Percentiles rank a stretch among this genome's conserved stretches.
phyloP scores from a whole-genome alignment of 2,888 invertebrate genomes.

The Nemapogon koenigi region DNA sequence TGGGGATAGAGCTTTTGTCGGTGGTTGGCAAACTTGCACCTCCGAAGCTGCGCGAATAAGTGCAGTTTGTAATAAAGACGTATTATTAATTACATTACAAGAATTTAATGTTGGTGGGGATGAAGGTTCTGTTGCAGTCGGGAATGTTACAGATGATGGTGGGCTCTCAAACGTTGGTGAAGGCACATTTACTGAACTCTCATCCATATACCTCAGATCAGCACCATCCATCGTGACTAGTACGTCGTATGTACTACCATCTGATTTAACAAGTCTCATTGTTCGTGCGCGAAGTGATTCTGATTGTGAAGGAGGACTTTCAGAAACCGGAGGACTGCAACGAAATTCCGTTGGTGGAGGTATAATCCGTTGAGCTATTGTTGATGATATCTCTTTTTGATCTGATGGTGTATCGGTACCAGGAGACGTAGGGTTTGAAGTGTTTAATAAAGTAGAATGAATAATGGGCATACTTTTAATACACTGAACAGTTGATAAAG shows the following conservation, averaged over 20 bases:
- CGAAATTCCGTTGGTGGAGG: slow-evolving; percentile 78
- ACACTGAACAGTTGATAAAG: slow-evolving; percentile 34
- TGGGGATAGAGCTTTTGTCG: slow-evolving; percentile 42
- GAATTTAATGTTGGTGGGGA: slow-evolving; percentile 61
- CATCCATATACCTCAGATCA: slow-evolving; percentile 91
- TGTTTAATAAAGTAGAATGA: slow-evolving; percentile 35
- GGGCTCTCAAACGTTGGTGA: slow-evolving; percentile 82
- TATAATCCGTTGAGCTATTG: slow-evolving; percentile 72
- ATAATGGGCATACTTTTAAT: slow-evolving; percentile 25
- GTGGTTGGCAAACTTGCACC: slow-evolving; percentile 47
- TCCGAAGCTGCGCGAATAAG: slow-evolving; percentile 72
- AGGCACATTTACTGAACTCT: slow-evolving; percentile 83
- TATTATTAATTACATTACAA: slow-evolving; percentile 58
- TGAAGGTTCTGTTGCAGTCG: slow-evolving; percentile 65
- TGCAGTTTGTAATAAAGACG: slow-evolving; percentile 76
- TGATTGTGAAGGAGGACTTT: slow-evolving; percentile 66
- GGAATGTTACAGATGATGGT: slow-evolving; percentile 69
- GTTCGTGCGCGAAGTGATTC: slow-evolving; percentile 62
- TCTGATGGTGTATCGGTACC: slow-evolving; percentile 51
- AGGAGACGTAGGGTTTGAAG: slow-evolving; percentile 46
- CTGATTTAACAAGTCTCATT: slow-evolving; percentile 61
- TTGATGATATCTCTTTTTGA: slow-evolving; percentile 47
- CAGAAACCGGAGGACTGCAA: slow-evolving; percentile 70
- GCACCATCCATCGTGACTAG: slow-evolving; percentile 82
- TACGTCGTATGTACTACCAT: slow-evolving; percentile 74